phyloP scores from a whole-genome alignment of 2,888 invertebrate species.

The Biston betularia region DNA sequence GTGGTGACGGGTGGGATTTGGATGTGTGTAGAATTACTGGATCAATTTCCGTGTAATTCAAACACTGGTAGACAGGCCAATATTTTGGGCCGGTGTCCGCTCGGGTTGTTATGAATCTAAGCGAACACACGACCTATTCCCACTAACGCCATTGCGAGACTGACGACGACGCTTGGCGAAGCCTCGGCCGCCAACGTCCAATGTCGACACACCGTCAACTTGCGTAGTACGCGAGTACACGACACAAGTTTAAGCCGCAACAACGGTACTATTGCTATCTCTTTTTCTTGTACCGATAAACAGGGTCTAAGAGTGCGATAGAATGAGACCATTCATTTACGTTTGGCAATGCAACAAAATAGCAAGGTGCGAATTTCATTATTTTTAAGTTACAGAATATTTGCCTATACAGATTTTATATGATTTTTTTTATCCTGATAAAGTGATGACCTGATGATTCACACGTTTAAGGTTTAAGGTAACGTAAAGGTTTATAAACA shows the following conservation, averaged over 20 bases:
- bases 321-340: conserved; percentile 80
- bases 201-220: conserved; percentile 85
- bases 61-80: conserved; percentile 84
- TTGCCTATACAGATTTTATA: background rate
- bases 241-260: conserved; percentile 70
- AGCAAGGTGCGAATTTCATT: conserved; percentile 39
- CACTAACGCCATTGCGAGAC: conserved; percentile 86
- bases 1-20: conserved; percentile 74
- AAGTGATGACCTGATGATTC: conserved; percentile 6
- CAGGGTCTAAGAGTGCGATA: conserved; percentile 57
- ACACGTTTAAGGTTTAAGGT: too few relatives aligned
- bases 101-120: conserved; percentile 81
- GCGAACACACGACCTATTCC: conserved; percentile 79
- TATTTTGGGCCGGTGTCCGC: conserved; percentile 87
- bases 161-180: conserved; percentile 70
- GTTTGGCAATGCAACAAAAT: conserved; percentile 71
- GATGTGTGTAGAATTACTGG: conserved; percentile 76
- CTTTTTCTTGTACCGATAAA: conserved; percentile 56
- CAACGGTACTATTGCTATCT: conserved; percentile 56
- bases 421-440: conserved; percentile 17
- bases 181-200: conserved; percentile 84
- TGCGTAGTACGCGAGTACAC: conserved; percentile 83
- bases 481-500: too few relatives aligned
- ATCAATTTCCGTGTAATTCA: conserved; percentile 79
- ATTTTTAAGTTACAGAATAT: background rate